Base-by-base conservation (phyloP, 2,888 invertebrate genomes). In the Drosophila gaucha region DNA sequence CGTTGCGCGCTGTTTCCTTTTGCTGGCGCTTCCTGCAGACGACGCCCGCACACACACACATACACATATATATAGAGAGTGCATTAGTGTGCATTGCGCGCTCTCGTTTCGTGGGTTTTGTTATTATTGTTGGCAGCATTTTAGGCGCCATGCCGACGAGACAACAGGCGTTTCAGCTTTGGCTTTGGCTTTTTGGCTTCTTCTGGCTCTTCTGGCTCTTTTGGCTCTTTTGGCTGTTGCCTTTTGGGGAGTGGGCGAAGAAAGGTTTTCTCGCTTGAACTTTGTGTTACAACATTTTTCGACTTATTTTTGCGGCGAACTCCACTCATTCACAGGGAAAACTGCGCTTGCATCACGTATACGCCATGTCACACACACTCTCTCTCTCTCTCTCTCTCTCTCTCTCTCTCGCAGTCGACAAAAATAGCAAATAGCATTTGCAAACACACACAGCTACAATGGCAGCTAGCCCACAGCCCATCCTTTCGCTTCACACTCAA, bases 1-100 rank as follows among this genome's bases (percentile, higher is more conserved):
- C 85, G 85, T 85, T 87, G 86, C 76, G 88, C 80, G 83, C 88
- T 87, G 87, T 82, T 84, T 84, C 84, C 85, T 85, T 84, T 82
- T 69, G 83, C 79, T 67, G 82, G 60, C 68, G 79, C 72, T 79
- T 80, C 77, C 73, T 75, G 67, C 69, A 84, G 66, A 82, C 69
- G 75, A 78, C 71, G 74, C 73, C 65, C 30, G 47, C 43, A 56
- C 39, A 46, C 38, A 18, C 10, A 30, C 36, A 38, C 38, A 18
- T 9, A 20, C n/a, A 46, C 2, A 30, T 1, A 28, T 2, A 26
- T 2, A 33, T 0, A 10, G 1, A 3, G n/a, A 33, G 14, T 65
- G 47, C 55, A 22, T 58, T 16, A 35, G 51, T 62, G 24, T 60
- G 18, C 74, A 78, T 68, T 77, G 44, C 51, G 52, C 67, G 87